phyloP scores from a whole-genome alignment of 2,888 invertebrate genomes.

The Metallyticus violacea region DNA sequence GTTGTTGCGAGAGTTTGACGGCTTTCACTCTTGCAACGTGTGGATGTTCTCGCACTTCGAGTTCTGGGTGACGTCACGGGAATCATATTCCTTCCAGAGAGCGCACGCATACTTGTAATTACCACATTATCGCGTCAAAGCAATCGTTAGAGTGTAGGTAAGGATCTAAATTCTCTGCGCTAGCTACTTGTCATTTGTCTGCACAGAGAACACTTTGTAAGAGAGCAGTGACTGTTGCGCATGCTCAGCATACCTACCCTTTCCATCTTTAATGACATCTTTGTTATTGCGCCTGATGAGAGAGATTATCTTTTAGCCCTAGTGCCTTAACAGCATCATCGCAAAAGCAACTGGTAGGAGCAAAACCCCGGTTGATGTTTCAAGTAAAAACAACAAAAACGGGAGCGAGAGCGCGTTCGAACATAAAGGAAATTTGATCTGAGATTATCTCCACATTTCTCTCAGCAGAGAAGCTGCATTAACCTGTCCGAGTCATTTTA shows the following conservation, averaged over 20 bases:
- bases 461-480: conserved; percentile 4
- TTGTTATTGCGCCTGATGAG: neutral
- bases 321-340: neutral
- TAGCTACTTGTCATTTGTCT: neutral
- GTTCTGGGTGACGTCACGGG: too few relatives aligned
- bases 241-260: neutral
- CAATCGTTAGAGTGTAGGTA: too few relatives aligned
- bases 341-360: neutral
- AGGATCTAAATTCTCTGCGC: neutral
- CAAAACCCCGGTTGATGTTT: neutral
- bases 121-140: too few relatives aligned
- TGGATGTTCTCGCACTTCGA: too few relatives aligned
- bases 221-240: neutral
- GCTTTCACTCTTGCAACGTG: too few relatives aligned
- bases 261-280: neutral
- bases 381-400: neutral
- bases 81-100: too few relatives aligned
- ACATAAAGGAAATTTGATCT: conserved; percentile 18
- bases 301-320: neutral
- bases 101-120: too few relatives aligned
- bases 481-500: conserved; percentile 13
- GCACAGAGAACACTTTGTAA: neutral
- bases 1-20: too few relatives aligned
- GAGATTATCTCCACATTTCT: conserved; percentile 15
- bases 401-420: neutral